phyloP scores from a whole-genome alignment of 2,797 vertebrate genomes.

The Apodemus agrarius region DNA sequence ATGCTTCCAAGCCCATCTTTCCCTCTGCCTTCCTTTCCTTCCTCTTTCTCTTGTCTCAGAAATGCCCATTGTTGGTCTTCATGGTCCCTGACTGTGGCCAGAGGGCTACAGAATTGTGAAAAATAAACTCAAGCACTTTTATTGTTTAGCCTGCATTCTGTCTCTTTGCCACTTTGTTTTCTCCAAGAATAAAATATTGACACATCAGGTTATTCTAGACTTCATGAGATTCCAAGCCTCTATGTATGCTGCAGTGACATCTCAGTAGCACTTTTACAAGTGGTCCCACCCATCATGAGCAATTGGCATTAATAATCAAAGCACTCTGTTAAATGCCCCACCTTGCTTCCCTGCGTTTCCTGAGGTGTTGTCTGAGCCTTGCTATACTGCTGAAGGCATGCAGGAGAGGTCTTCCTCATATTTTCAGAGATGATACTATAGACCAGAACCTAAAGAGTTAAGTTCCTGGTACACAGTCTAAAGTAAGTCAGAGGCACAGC shows the following conservation, averaged over 20 bases:
- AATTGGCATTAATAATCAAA: background rate
- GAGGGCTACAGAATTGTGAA: background rate
- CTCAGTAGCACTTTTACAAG: background rate
- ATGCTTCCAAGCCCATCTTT: background rate
- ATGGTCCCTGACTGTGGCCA: background rate
- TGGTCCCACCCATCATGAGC: background rate
- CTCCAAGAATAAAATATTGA: constrained; percentile 9
- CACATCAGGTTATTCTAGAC: background rate
- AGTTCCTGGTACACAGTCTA: background rate
- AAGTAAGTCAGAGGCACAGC: background rate
- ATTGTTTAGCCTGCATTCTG: background rate
- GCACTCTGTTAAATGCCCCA: background rate
- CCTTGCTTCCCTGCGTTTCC: background rate
- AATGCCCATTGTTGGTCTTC: background rate
- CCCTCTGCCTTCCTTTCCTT: background rate
- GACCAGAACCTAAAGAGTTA: background rate
- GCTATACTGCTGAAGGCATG: background rate
- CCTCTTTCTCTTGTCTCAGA: background rate
- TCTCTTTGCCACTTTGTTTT: background rate
- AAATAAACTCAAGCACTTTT: background rate
- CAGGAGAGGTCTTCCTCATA: background rate
- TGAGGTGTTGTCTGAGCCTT: background rate
- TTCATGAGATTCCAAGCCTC: background rate
- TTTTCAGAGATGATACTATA: constrained; percentile 10
- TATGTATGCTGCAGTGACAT: background rate